These are phyloP conservation scores for Sphaerophoria taeniata DNA, from an alignment of 2,888 invertebrate species.

Conservation along the genomic window DNA sequence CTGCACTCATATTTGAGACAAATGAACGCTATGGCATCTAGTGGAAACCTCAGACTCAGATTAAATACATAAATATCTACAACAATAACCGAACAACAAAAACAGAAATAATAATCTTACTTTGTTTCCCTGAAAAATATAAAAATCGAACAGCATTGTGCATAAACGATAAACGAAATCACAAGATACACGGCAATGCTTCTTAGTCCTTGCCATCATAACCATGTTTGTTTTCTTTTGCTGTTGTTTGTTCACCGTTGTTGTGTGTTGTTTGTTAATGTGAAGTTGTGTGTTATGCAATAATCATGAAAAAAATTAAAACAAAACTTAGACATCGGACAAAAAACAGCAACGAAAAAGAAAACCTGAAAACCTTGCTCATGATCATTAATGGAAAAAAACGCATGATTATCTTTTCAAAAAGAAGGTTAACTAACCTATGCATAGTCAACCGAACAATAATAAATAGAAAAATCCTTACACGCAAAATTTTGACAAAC, in stretches of 20 bases:
- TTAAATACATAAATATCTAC: slow-evolving; percentile 19
- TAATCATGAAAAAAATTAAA: too few species aligned
- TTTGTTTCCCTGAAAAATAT: slow-evolving; percentile 8
- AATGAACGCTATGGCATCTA: slow-evolving; percentile 21
- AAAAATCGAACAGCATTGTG: slow-evolving; percentile 25
- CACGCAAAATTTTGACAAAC: slow-evolving; percentile 23
- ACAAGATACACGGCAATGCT: slow-evolving; percentile 4
- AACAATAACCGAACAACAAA: too few species aligned
- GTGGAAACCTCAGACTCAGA: slow-evolving; percentile 41
- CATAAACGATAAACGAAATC: slow-evolving; percentile 28
- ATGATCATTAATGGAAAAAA: slow-evolving; percentile 53
- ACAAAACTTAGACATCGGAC: background rate
- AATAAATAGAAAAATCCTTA: background rate
- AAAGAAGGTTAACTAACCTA: too few species aligned
- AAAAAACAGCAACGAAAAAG: background rate
- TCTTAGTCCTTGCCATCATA: slow-evolving; percentile 3
- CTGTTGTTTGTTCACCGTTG: background rate
- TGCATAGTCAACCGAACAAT: slow-evolving; percentile 16
- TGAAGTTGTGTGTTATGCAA: too few species aligned
- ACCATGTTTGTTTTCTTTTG: background rate
- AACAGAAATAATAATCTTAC: background rate
- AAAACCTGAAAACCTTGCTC: slow-evolving; percentile 37
- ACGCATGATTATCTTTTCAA: slow-evolving; percentile 62
- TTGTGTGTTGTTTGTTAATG: slow-evolving; percentile 23
- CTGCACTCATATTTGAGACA: background rate